Base-by-base conservation (phyloP, 1,140 invertebrate genomes). In the Drosophila kanapiae region DNA sequence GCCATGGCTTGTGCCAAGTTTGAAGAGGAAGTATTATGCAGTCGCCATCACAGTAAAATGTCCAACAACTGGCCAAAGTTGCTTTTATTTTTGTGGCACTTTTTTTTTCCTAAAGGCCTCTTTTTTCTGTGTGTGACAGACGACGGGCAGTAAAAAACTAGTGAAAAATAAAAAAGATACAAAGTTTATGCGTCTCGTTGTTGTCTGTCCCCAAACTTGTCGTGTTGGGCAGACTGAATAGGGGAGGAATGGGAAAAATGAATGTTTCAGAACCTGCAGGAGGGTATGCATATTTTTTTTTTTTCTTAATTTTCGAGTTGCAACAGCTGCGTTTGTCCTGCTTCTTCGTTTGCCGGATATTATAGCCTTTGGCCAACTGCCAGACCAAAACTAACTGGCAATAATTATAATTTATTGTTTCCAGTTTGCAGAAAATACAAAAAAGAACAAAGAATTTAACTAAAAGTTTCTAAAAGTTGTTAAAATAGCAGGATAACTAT, bases 351-450 rank as follows among this genome's bases (percentile, higher is more conserved):
- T 78, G 56, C 6, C 64, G 64, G 16, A 69, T 70, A 45, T 72
- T 71, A 72, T 23, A 49, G 35, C 53, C 45, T n/a, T 72, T 72
- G 69, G 81, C 81, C 82, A 80, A 65, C 38, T 67, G 76, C 81
- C 81, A 80, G 54, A 40, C 62, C 54, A 49, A 60, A 63, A 85
- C 61, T 61, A 85, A 77, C 81, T 51, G 62, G 31, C 54, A 83
- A 77, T 84, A 85, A 84, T 84, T 85, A 78, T 85, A 72, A 85
- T 74, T 76, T 80, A 83, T 84, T 67, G 49, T 61, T 60, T 31
- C 7, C 31, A 42, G 27, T 16, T 35, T 27, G 23, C 9, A 42
- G 48, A 31, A 33, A 4, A 48, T 10, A 4, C 3, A 16, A 31
- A 11, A 54, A 59, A 38, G 35, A 18, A 31, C n/a, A n/a, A n/a